Base-by-base conservation (phyloP, 1,140 invertebrate species). In the Drosophila simulans region DNA sequence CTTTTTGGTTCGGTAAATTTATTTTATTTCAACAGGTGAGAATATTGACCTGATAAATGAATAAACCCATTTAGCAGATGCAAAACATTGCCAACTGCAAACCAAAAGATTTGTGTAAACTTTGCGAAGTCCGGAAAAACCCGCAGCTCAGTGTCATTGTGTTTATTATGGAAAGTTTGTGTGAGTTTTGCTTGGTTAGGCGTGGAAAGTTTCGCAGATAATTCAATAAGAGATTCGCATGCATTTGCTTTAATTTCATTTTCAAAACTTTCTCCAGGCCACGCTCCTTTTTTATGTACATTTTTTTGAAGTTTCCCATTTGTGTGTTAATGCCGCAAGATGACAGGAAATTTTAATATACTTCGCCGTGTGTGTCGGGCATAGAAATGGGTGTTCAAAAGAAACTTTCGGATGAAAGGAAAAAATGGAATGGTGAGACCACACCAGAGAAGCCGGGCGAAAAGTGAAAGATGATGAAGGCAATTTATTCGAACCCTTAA, bases 391-490 rank as follows among this genome's bases (percentile, higher is more conserved):
- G 75, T 81, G 63, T 51, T 65, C 58, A 77, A 68, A 70, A 35
- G 46, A 27, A 40, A 34, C 31, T 39, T 55, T 68, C 8, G n/a
- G 53, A 42, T 45, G 37, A 43, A 63, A 60, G 31, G 27, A 22
- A 17, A 5, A 51, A 69, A 46, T 15, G 27, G 7, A 31, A 10
- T 31, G 31, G 51, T 54, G n/a, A 31, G n/a, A 15, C 34, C 39
- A 11, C 35, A 37, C 17, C 20, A 10, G 13, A 20, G 15, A 37
- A 11, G 22, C 11, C 4, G 7, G 35, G 48, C 35, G 37, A 63
- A 75, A 85, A 86, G 63, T 62, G 76, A 82, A 82, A 88, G 80
- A 88, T 86, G 83, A 86, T 86, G 82, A 86, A 86, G 82, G 83
- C 83, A 88, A 88, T 86, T 86, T 88, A 60, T 78, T 63, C 65